Evolutionary conservation across 2,888 invertebrate genomes (phyloP).

Genomic region (Apamea monoglypha): DNA sequence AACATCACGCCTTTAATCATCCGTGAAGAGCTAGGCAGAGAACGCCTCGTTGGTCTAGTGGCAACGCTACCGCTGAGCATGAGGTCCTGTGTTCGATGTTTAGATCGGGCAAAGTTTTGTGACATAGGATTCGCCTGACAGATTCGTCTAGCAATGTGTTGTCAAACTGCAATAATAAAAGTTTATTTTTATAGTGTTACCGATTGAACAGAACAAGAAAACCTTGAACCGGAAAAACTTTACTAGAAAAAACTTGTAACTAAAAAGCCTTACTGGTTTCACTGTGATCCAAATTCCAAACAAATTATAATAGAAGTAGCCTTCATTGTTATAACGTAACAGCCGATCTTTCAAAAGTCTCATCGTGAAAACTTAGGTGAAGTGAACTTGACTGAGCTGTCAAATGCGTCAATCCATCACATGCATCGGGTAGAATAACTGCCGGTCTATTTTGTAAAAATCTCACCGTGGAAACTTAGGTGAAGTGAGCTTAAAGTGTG

Average conservation of each 20-base stretch:
- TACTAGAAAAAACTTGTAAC: neutral
- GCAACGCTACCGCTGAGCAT: neutral
- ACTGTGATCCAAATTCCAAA: neutral
- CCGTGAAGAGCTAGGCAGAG: neutral
- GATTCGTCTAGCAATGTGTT: conserved; percentile 39
- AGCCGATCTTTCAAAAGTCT: too few relatives aligned
- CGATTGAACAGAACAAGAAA: neutral
- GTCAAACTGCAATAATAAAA: neutral
- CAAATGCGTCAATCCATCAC: too few relatives aligned
- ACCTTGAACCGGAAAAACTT: neutral
- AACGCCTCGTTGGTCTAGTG: neutral
- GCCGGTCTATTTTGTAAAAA: too few relatives aligned
- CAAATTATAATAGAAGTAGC: neutral
- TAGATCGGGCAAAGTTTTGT: neutral
- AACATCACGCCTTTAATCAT: too few relatives aligned
- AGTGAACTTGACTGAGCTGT: too few relatives aligned
- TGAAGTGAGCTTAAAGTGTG: too few relatives aligned
- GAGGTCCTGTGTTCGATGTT: too few relatives aligned
- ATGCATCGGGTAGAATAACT: too few relatives aligned
- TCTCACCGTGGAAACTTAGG: too few relatives aligned
- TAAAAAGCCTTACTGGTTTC: neutral
- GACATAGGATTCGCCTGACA: conserved; percentile 29
- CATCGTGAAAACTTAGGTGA: too few relatives aligned
- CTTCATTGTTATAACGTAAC: neutral
- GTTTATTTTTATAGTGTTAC: neutral